phyloP scores from a whole-genome alignment of 2,888 invertebrate species.

The Ferrisia virgata region DNA sequence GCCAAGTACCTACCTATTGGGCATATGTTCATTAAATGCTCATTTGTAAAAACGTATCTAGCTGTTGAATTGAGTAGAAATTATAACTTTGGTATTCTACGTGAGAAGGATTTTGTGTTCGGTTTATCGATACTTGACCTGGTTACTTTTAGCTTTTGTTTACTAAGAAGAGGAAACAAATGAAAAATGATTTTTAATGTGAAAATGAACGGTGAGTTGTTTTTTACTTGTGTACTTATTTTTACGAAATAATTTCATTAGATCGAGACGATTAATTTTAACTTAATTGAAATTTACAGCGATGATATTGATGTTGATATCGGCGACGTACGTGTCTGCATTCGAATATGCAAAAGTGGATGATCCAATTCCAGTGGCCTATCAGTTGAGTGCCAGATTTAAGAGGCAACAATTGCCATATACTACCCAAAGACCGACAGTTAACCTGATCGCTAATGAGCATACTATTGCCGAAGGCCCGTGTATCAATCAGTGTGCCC shows the following conservation, averaged over 20 bases:
- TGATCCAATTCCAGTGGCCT: neutral
- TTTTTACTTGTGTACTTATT: neutral
- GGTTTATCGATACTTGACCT: neutral
- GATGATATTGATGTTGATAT: neutral
- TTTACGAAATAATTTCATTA: neutral
- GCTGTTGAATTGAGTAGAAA: too few relatives aligned
- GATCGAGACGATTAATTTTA: neutral
- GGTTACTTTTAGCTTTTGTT: neutral
- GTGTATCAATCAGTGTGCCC: conserved; percentile 18
- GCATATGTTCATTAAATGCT: too few relatives aligned
- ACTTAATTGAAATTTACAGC: neutral
- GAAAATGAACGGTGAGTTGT: neutral
- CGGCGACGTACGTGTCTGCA: neutral
- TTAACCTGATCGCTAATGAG: neutral
- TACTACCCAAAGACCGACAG: neutral
- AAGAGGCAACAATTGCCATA: neutral
- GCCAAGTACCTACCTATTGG: too few relatives aligned
- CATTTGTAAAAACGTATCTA: too few relatives aligned
- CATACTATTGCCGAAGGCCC: neutral
- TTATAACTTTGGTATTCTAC: too few relatives aligned
- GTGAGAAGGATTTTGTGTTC: too few relatives aligned
- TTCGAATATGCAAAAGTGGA: neutral
- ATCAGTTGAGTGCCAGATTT: neutral
- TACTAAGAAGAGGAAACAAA: neutral
- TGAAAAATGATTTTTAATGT: neutral